Evolutionary conservation across 1,140 invertebrate genomes (phyloP).

Genomic region (Listronotus oregonensis): DNA sequence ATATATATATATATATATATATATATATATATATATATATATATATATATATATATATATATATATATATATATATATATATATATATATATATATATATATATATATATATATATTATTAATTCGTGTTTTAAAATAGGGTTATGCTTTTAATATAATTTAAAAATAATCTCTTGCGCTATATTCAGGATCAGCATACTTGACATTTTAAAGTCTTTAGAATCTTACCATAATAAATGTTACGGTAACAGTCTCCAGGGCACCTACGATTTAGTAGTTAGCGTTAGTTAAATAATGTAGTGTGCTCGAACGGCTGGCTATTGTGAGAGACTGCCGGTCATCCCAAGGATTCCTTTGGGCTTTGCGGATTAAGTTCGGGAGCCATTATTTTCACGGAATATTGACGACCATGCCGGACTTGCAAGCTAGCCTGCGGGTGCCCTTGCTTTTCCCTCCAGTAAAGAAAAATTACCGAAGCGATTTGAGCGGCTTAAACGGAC

Average conservation of each 20-base stretch:
- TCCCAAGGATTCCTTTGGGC: slow-evolving; percentile 44
- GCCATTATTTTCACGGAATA: slow-evolving; percentile 46
- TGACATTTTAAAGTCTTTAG: slow-evolving; percentile 12
- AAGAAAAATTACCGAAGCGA: slow-evolving; percentile 37
- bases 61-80: too few relatives aligned
- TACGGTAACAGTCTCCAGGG: slow-evolving; percentile 27
- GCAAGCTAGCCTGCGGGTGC: slow-evolving; percentile 26
- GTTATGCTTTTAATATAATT: too few relatives aligned
- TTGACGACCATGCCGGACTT: slow-evolving; percentile 38
- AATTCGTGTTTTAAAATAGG: too few relatives aligned
- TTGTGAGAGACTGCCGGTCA: slow-evolving; percentile 44
- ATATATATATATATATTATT: too few relatives aligned
- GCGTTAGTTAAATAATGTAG: slow-evolving; percentile 50
- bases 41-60: too few relatives aligned
- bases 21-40: too few relatives aligned
- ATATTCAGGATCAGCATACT: too few relatives aligned
- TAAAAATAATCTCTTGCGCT: too few relatives aligned
- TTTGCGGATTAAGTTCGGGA: slow-evolving; percentile 48
- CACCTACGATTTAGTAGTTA: slow-evolving; percentile 48
- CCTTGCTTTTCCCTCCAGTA: slow-evolving; percentile 9
- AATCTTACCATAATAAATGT: slow-evolving; percentile 24
- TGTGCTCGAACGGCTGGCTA: slow-evolving; percentile 35
- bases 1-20: too few relatives aligned
- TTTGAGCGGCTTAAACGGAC: slow-evolving; percentile 26
- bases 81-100: too few relatives aligned